Conservation (phyloP, 30 jellyfish, hydroid and myxozoan species). For the Nemopilema nomurai region DNA sequence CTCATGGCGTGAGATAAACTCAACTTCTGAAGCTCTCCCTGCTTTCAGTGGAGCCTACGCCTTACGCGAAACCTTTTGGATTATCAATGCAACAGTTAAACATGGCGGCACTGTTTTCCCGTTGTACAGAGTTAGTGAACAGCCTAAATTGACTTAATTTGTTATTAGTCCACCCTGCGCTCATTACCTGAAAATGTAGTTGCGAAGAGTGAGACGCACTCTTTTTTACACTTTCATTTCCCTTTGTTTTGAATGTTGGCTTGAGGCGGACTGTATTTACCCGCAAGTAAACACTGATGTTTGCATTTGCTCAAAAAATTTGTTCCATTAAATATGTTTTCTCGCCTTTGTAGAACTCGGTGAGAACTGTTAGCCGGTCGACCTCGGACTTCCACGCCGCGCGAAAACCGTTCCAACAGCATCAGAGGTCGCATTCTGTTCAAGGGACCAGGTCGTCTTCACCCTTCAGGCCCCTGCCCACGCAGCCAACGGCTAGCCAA, state of each 20-base stretch:
- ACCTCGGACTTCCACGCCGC: slow-evolving; percentile 15
- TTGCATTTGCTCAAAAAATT: neutral
- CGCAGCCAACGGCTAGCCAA: neutral
- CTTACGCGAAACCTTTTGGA: too few species aligned
- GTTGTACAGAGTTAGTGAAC: too few species aligned
- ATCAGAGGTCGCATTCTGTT: slow-evolving; percentile 69
- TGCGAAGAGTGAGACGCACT: too few species aligned
- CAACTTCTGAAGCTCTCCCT: too few species aligned
- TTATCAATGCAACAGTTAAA: too few species aligned
- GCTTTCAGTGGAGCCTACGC: too few species aligned
- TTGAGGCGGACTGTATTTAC: neutral
- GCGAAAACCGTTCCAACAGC: slow-evolving; percentile 39
- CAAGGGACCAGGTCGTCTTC: slow-evolving; percentile 55
- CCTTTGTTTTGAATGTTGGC: neutral
- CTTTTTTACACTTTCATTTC: neutral
- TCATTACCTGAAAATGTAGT: too few species aligned
- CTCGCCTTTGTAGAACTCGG: slow-evolving; percentile 17
- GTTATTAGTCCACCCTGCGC: too few species aligned
- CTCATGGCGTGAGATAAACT: too few species aligned
- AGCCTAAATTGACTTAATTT: too few species aligned
- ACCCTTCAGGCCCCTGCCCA: slow-evolving; percentile 17
- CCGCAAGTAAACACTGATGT: neutral
- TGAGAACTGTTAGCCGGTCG: slow-evolving; percentile 30
- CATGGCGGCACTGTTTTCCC: too few species aligned
- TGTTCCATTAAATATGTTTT: neutral